Evolutionary conservation across 2,888 invertebrate genomes (phyloP).

Genomic region (Sesia apiformis): DNA sequence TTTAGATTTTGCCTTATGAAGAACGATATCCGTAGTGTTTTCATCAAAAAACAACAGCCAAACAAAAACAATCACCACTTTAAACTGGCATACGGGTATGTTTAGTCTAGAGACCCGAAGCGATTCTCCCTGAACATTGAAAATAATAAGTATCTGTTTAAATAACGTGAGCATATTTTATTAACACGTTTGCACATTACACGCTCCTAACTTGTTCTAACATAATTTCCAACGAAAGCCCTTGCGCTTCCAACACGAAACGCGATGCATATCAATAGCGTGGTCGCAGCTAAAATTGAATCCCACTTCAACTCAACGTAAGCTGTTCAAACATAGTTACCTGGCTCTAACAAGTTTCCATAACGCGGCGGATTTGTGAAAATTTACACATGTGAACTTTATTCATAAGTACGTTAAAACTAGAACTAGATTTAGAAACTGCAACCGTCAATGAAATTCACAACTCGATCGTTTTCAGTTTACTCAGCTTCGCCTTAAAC

Average conservation of each 20-base stretch:
- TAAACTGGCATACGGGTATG: no score
- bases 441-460: background rate
- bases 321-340: slow-evolving; percentile 5
- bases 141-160: no score
- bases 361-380: slow-evolving; percentile 5
- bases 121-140: no score
- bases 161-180: no score
- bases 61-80: no score
- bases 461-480: background rate
- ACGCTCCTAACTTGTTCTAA: no score
- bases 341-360: slow-evolving; percentile 1
- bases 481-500: background rate
- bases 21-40: no score
- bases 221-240: background rate
- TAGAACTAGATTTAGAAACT: slow-evolving; percentile 1
- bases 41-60: no score
- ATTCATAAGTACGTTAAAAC: slow-evolving; percentile 7
- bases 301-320: slow-evolving; percentile 1
- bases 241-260: background rate
- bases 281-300: slow-evolving; percentile 4
- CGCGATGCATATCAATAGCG: background rate
- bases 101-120: no score
- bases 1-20: no score
- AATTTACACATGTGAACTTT: slow-evolving; percentile 5
- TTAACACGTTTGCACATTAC: no score